Evolutionary conservation across 2,797 vertebrate species (phyloP).

Genomic region (Lophius americanus): DNA sequence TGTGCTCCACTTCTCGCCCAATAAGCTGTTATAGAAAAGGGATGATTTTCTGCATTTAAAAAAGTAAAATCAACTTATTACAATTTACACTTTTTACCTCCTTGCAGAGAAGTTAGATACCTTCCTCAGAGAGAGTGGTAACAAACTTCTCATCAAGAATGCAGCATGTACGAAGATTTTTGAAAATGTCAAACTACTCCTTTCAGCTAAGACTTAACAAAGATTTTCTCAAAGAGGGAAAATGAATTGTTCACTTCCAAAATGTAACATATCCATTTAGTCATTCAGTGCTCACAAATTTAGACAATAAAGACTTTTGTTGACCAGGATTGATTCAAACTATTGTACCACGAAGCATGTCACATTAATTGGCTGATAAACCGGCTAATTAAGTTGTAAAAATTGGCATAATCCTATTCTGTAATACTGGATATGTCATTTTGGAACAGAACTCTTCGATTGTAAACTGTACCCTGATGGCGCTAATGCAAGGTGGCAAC

Average conservation of each 20-base stretch:
- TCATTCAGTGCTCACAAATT: background rate
- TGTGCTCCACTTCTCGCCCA: no score
- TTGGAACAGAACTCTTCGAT: conserved; percentile 66
- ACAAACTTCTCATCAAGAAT: conserved; percentile 6
- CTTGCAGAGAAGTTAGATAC: background rate
- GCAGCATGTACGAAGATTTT: conserved; percentile 19
- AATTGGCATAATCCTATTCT: conserved; percentile 23
- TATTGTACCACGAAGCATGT: background rate
- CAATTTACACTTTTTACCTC: background rate
- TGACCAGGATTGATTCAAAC: conserved; percentile 13
- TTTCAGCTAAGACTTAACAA: conserved; percentile 31
- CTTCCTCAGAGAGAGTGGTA: background rate
- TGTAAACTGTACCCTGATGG: conserved; percentile 74
- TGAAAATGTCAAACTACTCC: conserved; percentile 34
- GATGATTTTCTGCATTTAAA: no score
- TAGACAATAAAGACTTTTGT: conserved; percentile 1
- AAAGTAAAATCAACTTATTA: no score
- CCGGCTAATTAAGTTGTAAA: conserved; percentile 10
- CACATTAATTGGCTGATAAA: background rate
- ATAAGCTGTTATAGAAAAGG: no score
- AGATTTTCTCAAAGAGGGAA: conserved; percentile 39
- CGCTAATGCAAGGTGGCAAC: conserved; percentile 74
- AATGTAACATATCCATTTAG: conserved; percentile 51
- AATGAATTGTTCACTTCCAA: conserved; percentile 62
- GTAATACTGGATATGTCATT: conserved; percentile 58